Conservation (phyloP, 2,888 invertebrate species). For the Ormyrus rosae region DNA sequence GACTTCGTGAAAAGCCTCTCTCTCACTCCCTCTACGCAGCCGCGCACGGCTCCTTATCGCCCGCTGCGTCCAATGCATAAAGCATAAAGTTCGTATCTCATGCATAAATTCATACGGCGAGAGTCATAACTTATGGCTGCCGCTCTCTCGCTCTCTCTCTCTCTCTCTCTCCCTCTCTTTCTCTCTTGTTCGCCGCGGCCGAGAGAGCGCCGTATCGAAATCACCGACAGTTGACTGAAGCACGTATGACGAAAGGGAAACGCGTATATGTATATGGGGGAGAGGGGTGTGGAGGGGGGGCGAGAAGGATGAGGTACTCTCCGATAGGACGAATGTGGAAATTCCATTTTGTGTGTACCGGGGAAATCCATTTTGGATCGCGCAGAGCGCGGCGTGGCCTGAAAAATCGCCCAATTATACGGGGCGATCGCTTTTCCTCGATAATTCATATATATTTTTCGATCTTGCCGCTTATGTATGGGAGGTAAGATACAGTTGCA, state of each 20-base stretch:
- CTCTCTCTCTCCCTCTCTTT: slow-evolving; percentile 20
- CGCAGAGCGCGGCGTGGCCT: slow-evolving; percentile 45
- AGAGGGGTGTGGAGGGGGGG: not conserved
- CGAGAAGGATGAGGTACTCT: slow-evolving; percentile 27
- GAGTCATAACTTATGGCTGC: slow-evolving; percentile 71
- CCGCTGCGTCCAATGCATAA: slow-evolving; percentile 72
- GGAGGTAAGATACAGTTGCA: slow-evolving; percentile 18
- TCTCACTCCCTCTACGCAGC: slow-evolving; percentile 26
- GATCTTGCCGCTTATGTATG: slow-evolving; percentile 12
- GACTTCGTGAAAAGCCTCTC: slow-evolving; percentile 54
- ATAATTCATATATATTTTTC: slow-evolving; percentile 55
- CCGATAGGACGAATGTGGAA: slow-evolving; percentile 52
- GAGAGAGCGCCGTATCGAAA: slow-evolving; percentile 62
- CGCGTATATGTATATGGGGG: no score
- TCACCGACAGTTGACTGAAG: slow-evolving; percentile 67
- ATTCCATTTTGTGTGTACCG: slow-evolving; percentile 59
- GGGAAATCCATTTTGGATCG: slow-evolving; percentile 51
- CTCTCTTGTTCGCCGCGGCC: slow-evolving; percentile 15
- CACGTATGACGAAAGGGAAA: slow-evolving; percentile 68
- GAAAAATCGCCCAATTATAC: slow-evolving; percentile 67
- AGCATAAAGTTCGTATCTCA: slow-evolving; percentile 75
- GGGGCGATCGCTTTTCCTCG: slow-evolving; percentile 21
- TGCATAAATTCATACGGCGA: slow-evolving; percentile 73
- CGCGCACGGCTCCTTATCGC: slow-evolving; percentile 67
- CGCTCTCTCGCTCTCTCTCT: slow-evolving; percentile 35